A percentile compares a stretch with the other conserved stretches of the same genome.
Conservation (phyloP, 2,113 vertebrate species). For the Rhinoptilus africanus region DNA sequence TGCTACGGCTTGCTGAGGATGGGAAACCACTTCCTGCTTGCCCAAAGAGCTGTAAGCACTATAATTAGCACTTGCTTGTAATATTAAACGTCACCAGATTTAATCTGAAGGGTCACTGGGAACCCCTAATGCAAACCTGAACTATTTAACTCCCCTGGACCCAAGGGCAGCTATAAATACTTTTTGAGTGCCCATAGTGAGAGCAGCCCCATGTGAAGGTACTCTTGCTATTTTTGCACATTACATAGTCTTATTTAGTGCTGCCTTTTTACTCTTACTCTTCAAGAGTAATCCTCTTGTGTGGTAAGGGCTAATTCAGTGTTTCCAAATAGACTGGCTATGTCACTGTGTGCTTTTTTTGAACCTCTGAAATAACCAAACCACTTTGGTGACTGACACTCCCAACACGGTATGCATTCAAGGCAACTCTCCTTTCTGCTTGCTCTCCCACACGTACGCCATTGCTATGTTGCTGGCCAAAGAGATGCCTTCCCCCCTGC, state of each 20-base stretch:
- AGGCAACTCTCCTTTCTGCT: neutral
- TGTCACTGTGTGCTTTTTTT: neutral
- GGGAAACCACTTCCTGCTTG: slow-evolving; percentile 18
- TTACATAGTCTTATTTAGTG: neutral
- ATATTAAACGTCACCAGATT: neutral
- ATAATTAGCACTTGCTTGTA: neutral
- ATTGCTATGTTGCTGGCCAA: neutral
- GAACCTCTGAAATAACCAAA: neutral
- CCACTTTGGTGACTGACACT: neutral
- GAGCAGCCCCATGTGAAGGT: neutral
- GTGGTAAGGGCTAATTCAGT: neutral
- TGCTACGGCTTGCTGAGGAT: neutral
- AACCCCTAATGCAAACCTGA: neutral
- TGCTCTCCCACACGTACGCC: neutral
- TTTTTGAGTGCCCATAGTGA: neutral
- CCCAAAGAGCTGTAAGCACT: neutral
- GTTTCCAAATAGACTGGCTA: neutral
- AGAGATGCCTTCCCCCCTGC: neutral
- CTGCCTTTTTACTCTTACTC: neutral
- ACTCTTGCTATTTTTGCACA: neutral
- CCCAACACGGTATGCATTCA: neutral
- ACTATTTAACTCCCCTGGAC: neutral
- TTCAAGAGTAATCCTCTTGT: neutral
- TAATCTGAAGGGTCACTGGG: neutral
- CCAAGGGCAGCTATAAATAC: neutral